Conservation (phyloP, 2,797 vertebrate species). For the Rousettus madagascariensis region DNA sequence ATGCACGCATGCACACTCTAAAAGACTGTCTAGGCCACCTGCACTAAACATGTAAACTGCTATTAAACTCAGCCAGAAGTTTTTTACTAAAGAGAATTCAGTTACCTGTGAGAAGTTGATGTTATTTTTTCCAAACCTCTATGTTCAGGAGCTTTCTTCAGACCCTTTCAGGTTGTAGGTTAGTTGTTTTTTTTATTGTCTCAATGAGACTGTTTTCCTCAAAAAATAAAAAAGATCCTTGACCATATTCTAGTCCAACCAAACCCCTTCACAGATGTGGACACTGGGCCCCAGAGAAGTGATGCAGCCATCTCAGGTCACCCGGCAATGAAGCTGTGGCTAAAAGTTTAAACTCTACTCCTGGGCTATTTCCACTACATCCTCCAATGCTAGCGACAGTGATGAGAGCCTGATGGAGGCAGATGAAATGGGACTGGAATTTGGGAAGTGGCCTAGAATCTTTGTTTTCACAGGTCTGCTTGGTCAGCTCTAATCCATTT, state of each 20-base stretch:
- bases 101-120: not conserved
- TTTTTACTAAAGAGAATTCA: constrained; percentile 31
- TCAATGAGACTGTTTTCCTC: not conserved
- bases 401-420: not conserved
- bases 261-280: not conserved
- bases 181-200: not conserved
- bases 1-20: not conserved
- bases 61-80: not conserved
- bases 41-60: not conserved
- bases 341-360: not conserved
- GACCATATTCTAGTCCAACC: not conserved
- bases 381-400: not conserved
- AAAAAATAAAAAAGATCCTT: not conserved
- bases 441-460: not conserved
- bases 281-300: not conserved
- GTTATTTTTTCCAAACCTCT: not conserved
- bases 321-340: not conserved
- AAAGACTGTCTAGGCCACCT: not conserved
- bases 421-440: not conserved
- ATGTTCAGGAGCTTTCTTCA: not conserved
- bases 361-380: not conserved
- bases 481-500: not conserved
- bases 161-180: not conserved
- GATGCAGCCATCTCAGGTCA: not conserved
- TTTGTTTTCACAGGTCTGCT: not conserved